phyloP scores from a whole-genome alignment of 23 tunicate species.

The Botrylloides violaceus region DNA sequence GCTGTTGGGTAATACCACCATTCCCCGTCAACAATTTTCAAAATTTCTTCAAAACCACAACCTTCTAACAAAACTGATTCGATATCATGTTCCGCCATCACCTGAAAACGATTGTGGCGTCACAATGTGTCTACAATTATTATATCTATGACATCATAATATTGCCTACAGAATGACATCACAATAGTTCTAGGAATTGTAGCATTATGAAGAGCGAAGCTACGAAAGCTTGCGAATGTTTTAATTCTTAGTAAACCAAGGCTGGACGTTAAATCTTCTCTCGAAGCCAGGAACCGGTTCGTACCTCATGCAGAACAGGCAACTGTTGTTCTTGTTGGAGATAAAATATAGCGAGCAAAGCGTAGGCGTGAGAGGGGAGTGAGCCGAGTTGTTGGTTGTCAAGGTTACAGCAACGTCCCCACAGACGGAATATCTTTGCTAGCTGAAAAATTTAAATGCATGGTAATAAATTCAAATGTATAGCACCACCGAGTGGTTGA shows the following conservation, averaged over 20 bases:
- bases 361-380: constrained; percentile 55
- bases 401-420: constrained; percentile 65
- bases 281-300: too few relatives aligned
- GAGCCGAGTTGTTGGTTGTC: constrained; percentile 78
- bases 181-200: too few relatives aligned
- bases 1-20: constrained; percentile 57
- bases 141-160: too few relatives aligned
- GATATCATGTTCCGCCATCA: constrained; percentile 50
- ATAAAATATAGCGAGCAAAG: constrained; percentile 63
- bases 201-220: too few relatives aligned
- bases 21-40: constrained; percentile 12
- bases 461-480: too few relatives aligned
- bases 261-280: too few relatives aligned
- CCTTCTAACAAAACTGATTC: constrained; percentile 21
- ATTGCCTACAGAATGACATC: too few relatives aligned
- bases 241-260: too few relatives aligned
- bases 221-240: too few relatives aligned
- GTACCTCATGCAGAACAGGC: constrained; percentile 74
- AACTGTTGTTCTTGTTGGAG: constrained; percentile 47
- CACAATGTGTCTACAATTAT: too few relatives aligned
- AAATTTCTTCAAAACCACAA: background rate
- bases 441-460: constrained; percentile 27
- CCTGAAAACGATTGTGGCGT: too few relatives aligned
- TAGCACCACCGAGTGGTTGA: too few relatives aligned
- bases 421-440: constrained; percentile 53